These are phyloP conservation scores for Momotus momota DNA, from an alignment of 2,797 vertebrate species.

Conservation along the genomic window DNA sequence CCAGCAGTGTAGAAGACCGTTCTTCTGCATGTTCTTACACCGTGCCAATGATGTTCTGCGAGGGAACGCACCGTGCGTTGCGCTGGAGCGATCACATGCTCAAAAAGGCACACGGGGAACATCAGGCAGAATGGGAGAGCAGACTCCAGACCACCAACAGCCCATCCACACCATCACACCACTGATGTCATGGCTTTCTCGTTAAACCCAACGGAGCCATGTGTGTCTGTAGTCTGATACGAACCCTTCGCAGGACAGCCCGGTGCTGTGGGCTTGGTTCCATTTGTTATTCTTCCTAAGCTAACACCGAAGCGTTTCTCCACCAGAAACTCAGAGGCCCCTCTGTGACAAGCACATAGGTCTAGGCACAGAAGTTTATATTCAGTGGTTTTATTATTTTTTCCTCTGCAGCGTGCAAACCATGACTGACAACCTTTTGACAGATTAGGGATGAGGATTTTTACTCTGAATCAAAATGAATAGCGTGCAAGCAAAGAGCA, in stretches of 20 bases:
- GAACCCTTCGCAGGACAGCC: background rate
- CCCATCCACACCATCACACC: background rate
- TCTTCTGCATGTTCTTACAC: background rate
- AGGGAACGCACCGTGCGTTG: rapidly evolving
- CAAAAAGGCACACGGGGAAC: background rate
- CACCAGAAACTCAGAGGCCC: background rate
- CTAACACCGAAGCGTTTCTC: background rate
- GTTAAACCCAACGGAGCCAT: background rate
- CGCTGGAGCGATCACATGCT: background rate
- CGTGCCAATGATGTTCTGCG: rapidly evolving
- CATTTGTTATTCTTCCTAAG: background rate
- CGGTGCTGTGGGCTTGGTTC: background rate
- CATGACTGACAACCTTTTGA: background rate
- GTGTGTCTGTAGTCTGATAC: background rate
- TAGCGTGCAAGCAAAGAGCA: background rate
- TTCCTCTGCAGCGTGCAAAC: background rate
- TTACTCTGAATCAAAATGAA: background rate
- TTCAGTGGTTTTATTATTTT: background rate
- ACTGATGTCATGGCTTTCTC: rapidly evolving
- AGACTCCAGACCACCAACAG: background rate
- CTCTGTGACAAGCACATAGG: background rate
- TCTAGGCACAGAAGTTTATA: background rate
- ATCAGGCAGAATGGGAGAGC: background rate
- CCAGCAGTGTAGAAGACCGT: background rate
- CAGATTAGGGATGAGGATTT: background rate